Conservation (phyloP, 2,797 vertebrate species). For the Sciurus vulgaris region DNA sequence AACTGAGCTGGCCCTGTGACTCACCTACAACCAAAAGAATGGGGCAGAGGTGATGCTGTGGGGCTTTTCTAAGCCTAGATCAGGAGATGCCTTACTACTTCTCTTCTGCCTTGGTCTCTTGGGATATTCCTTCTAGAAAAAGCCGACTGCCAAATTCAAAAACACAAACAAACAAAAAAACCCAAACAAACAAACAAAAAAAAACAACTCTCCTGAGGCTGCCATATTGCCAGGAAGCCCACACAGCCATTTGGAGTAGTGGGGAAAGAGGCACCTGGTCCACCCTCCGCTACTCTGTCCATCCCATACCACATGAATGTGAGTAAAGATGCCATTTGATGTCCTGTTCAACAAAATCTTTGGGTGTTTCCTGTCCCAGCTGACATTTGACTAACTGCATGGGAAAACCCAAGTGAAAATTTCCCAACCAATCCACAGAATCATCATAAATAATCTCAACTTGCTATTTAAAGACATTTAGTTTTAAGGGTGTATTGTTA, state of each 20-base stretch:
- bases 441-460: not conserved
- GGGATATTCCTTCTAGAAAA: not conserved
- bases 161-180: no score
- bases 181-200: no score
- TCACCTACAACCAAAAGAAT: not conserved
- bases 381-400: not conserved
- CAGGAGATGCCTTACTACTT: not conserved
- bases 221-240: not conserved
- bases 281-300: not conserved
- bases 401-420: not conserved
- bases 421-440: not conserved
- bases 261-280: not conserved
- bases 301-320: no score
- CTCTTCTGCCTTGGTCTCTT: not conserved
- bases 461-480: not conserved
- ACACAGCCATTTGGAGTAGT: not conserved
- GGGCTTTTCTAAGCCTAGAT: not conserved
- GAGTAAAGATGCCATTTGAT: not conserved
- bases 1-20: not conserved
- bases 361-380: not conserved
- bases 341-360: not conserved
- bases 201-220: not conserved
- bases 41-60: not conserved
- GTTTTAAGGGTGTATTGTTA: not conserved
- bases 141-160: not conserved